Conservation (phyloP, 2,797 vertebrate species). For the Anguilla obscura region DNA sequence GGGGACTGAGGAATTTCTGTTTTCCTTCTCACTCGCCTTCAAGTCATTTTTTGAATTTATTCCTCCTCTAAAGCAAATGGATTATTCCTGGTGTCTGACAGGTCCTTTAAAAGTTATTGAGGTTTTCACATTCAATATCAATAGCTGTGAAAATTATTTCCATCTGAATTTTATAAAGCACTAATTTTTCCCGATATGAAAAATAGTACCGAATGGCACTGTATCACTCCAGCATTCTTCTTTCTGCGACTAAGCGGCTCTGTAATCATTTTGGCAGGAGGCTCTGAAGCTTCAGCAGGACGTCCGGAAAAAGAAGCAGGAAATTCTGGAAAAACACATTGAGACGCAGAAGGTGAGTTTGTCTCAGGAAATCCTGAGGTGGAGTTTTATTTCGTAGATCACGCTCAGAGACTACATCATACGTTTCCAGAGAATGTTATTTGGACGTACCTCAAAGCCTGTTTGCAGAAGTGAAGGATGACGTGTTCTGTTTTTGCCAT, state of each 20-base stretch:
- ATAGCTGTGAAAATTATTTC: neutral
- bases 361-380: neutral
- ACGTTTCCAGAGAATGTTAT: neutral
- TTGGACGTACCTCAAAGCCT: neutral
- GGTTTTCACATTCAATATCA: neutral
- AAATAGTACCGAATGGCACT: neutral
- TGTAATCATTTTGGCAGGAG: conserved; percentile 71
- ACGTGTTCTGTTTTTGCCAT: conserved; percentile 26
- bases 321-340: conserved; percentile 97
- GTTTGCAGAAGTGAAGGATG: neutral
- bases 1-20: neutral
- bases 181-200: neutral
- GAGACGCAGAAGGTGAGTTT: conserved; percentile 91
- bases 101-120: neutral
- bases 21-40: neutral
- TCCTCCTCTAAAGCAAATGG: neutral
- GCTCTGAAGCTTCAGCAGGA: conserved; percentile 92
- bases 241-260: neutral
- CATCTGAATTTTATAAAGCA: neutral
- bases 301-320: conserved; percentile 95
- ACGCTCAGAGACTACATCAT: neutral
- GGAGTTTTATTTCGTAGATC: neutral
- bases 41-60: neutral
- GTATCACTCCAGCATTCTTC: neutral
- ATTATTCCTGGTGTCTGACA: neutral